A percentile compares a stretch with the other conserved stretches of the same genome.
These are phyloP conservation scores for Opisthograptis luteolata DNA, from an alignment of 2,888 invertebrate species.

Conservation along the genomic window DNA sequence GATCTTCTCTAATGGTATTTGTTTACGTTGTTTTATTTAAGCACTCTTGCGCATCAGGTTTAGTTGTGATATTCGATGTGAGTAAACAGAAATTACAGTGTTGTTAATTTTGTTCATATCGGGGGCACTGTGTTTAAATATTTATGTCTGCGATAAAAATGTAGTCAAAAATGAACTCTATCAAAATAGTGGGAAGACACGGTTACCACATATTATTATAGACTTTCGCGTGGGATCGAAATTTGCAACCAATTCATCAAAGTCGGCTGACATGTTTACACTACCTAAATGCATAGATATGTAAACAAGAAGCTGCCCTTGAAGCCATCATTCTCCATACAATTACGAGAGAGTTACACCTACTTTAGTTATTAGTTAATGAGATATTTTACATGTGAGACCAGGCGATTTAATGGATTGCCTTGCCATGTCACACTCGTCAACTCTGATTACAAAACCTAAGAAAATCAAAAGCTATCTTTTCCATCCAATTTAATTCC, in stretches of 20 bases:
- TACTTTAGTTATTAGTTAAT: too few relatives aligned
- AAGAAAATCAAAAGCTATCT: slow-evolving; percentile 4
- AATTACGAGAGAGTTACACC: not conserved
- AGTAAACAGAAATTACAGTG: slow-evolving; percentile 12
- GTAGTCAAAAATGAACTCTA: too few relatives aligned
- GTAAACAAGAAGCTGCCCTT: slow-evolving; percentile 24
- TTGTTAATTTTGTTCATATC: not conserved
- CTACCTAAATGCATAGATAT: slow-evolving; percentile 30
- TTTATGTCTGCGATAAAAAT: too few relatives aligned
- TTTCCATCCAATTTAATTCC: slow-evolving; percentile 6
- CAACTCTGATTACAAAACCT: slow-evolving; percentile 1
- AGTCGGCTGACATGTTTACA: slow-evolving; percentile 28
- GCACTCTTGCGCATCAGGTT: slow-evolving; percentile 17
- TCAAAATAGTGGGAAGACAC: too few relatives aligned
- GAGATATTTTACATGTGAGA: too few relatives aligned
- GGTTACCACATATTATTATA: too few relatives aligned
- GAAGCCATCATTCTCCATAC: slow-evolving; percentile 1
- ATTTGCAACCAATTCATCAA: slow-evolving; percentile 26
- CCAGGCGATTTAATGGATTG: too few relatives aligned
- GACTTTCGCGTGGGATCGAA: slow-evolving; percentile 19
- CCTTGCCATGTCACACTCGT: not conserved
- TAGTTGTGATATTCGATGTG: slow-evolving; percentile 3
- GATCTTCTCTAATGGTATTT: slow-evolving; percentile 30
- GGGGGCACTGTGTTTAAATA: not conserved
- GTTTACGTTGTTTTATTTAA: slow-evolving; percentile 25